Base-by-base conservation (phyloP, 2,113 vertebrate genomes). In the Rhizomys pruinosus region DNA sequence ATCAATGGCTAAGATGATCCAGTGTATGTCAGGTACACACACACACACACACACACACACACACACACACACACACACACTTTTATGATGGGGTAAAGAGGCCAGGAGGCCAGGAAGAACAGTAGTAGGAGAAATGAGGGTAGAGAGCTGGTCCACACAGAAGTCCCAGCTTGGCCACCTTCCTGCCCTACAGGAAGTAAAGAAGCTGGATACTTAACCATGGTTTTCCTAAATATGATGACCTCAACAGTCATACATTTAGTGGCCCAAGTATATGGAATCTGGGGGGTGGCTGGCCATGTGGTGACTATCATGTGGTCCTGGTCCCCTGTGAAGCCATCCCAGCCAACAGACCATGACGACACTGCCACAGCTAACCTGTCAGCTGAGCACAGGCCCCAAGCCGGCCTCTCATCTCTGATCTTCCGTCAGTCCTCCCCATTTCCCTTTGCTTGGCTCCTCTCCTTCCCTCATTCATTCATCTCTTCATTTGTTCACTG, bases 401-500 rank as follows among this genome's bases (percentile, higher is more conserved):
- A 23, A 16, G 64, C n/a, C 59, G 29, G 29, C 42, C 47, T 80
- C 73, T 44, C 13, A 59, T 42, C 61, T 47, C 55, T 37, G 27
- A 39, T n/a, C 23, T 66, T 74, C 74, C 47, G 5, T 13, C 7
- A 29, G 80, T 72, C 37, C 68, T 22, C 63, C 57, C 42, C 16
- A 11, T 72, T 61, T 77, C n/a, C 42, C 63, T 61, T 19, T 57
- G 7, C 22, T 72, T 52, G 44, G 34, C 27, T 73, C 8, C 39
- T 59, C 81, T 23, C 17, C 55, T 76, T 47, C 81, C 39, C 76
- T 81, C 84, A n/a, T 25, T 77, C 74, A 71, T 37, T 79, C 63
- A n/a, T 57, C 85, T 76, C 91, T 93, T 76, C 44, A 20, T 66
- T 84, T 79, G 64, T 84, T 90, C 78, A 88, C 32, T 66, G 69